A percentile compares a stretch with the other conserved stretches of the same genome.
These are phyloP conservation scores for Drosophila kanapiae DNA, from an alignment of 1,140 invertebrate genomes.

Conservation along the genomic window DNA sequence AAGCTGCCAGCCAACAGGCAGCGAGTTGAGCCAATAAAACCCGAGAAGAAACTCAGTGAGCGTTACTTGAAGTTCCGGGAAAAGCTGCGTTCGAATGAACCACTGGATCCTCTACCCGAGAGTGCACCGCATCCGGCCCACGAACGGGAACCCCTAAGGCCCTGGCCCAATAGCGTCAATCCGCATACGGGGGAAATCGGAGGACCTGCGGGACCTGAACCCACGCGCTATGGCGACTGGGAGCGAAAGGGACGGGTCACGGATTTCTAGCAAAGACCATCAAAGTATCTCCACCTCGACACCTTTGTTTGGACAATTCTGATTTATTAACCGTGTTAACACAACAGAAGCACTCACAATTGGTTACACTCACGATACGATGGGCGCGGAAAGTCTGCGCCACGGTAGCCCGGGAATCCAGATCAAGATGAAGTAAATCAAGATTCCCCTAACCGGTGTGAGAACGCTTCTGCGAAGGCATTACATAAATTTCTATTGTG, in stretches of 20 bases:
- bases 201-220: constrained; percentile 98
- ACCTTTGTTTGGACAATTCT: constrained; percentile 44
- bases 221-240: constrained; percentile 99
- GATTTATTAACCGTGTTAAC: constrained; percentile 62
- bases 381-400: constrained; percentile 24
- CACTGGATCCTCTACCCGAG: constrained; percentile 23
- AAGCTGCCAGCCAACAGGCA: not conserved
- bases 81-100: constrained; percentile 50
- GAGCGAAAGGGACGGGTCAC: constrained; percentile 98
- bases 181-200: constrained; percentile 92
- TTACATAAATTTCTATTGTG: constrained; percentile 78
- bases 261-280: constrained; percentile 51
- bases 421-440: constrained; percentile 33
- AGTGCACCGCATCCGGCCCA: constrained; percentile 56
- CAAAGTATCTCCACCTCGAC: constrained; percentile 13
- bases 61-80: constrained; percentile 65
- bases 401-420: constrained; percentile 50
- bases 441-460: constrained; percentile 27
- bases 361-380: constrained; percentile 39
- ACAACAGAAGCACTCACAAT: constrained; percentile 69
- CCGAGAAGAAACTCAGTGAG: constrained; percentile 30
- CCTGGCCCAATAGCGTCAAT: constrained; percentile 90
- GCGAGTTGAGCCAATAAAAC: not conserved
- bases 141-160: constrained; percentile 50
- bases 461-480: constrained; percentile 66